phyloP scores from a whole-genome alignment of 2,113 vertebrate genomes.

The Piprites chloris region DNA sequence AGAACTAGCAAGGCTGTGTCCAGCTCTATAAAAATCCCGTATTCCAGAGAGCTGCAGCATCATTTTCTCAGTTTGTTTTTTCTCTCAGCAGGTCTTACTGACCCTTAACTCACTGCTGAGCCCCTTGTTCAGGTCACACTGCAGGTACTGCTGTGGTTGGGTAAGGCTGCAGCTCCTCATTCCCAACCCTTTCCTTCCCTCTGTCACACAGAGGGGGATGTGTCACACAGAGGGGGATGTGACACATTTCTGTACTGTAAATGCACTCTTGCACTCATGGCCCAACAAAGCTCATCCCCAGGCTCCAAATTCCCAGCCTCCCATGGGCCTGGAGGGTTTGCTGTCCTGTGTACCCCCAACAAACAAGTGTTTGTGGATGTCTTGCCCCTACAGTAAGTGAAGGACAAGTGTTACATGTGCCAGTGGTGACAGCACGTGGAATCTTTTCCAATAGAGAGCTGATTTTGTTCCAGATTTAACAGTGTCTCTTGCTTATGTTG shows the following conservation, averaged over 20 bases:
- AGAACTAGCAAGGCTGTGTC: not conserved
- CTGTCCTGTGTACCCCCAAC: not conserved
- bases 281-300: not conserved
- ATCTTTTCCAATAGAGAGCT: not conserved
- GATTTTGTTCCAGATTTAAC: not conserved
- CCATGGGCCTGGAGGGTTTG: not conserved
- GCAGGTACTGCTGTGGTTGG: not conserved
- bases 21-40: not conserved
- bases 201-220: not conserved
- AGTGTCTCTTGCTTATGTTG: not conserved
- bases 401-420: not conserved
- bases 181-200: not conserved
- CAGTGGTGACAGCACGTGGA: not conserved
- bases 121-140: not conserved
- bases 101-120: not conserved
- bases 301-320: not conserved
- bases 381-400: not conserved
- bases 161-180: not conserved
- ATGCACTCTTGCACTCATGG: not conserved
- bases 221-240: fast-evolving
- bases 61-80: not conserved
- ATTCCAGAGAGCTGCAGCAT: not conserved
- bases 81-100: not conserved
- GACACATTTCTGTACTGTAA: not conserved
- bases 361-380: not conserved